Percentiles rank a stretch among this genome's conserved stretches.
Conservation (phyloP, 2,888 invertebrate genomes). For the Cephus spinipes region DNA sequence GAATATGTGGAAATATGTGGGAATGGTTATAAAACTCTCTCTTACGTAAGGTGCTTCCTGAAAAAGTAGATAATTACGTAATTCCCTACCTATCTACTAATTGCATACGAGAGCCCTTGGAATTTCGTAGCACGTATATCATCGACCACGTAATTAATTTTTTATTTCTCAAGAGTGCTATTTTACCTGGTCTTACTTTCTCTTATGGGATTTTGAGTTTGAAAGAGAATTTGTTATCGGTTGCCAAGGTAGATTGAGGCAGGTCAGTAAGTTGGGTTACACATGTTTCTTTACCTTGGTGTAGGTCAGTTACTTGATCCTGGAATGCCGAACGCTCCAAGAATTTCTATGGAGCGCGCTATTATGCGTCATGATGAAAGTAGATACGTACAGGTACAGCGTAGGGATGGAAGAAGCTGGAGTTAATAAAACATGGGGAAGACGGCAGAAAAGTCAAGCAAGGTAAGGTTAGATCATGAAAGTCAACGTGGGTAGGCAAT, state of each 20-base stretch:
- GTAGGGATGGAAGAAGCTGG: neutral
- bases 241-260: neutral
- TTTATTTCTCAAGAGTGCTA: neutral
- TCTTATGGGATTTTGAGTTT: neutral
- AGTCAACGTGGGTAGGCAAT: neutral
- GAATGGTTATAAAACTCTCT: neutral
- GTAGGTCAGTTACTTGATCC: neutral
- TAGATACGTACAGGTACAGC: neutral
- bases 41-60: neutral
- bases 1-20: too few relatives aligned
- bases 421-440: neutral
- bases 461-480: neutral
- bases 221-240: neutral
- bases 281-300: neutral
- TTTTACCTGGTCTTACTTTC: neutral
- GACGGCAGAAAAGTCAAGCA: neutral
- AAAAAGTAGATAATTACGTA: neutral
- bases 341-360: neutral
- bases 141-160: neutral
- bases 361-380: neutral
- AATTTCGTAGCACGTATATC: neutral
- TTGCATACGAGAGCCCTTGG: neutral
- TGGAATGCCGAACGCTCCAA: neutral
- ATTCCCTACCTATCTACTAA: neutral
- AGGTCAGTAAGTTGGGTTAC: neutral